Conservation (phyloP, 2,888 invertebrate species). For the Macaria notata region DNA sequence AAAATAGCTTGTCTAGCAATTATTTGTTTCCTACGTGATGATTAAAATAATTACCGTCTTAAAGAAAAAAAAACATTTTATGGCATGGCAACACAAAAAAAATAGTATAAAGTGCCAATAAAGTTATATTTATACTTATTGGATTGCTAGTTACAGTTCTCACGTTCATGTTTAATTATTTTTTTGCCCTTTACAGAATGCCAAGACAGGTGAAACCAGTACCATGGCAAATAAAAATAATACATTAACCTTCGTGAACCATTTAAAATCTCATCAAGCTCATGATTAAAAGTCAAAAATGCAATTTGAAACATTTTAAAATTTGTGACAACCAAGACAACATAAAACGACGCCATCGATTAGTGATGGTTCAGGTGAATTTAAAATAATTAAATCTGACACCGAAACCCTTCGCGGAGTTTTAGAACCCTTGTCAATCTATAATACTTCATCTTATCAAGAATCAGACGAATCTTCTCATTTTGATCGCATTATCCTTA, state of each 20-base stretch:
- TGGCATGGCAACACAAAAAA: conserved; percentile 10
- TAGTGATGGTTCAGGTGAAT: conserved; percentile 17
- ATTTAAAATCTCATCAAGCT: conserved; percentile 4
- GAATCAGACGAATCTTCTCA: conserved; percentile 12
- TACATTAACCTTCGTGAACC: not conserved
- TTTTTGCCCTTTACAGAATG: too few species aligned
- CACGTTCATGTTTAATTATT: too few species aligned
- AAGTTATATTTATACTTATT: too few species aligned
- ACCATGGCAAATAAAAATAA: too few species aligned
- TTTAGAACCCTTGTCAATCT: conserved; percentile 32
- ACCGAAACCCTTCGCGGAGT: conserved; percentile 3
- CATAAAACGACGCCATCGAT: conserved; percentile 49
- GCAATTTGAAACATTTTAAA: conserved; percentile 64
- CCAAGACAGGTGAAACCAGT: too few species aligned
- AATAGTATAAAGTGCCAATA: not conserved
- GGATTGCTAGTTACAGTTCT: too few species aligned
- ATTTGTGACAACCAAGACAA: conserved; percentile 59
- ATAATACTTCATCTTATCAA: conserved; percentile 12
- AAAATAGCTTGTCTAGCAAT: conserved; percentile 17
- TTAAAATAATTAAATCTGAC: conserved; percentile 5
- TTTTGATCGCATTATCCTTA: conserved; percentile 11
- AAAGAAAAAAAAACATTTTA: conserved; percentile 13
- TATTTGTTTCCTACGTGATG: conserved; percentile 20
- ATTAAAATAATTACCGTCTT: conserved; percentile 21
- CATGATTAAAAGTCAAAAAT: conserved; percentile 33